phyloP scores from a whole-genome alignment of 2,797 vertebrate species.

The Scolopax bukidnonensis region DNA sequence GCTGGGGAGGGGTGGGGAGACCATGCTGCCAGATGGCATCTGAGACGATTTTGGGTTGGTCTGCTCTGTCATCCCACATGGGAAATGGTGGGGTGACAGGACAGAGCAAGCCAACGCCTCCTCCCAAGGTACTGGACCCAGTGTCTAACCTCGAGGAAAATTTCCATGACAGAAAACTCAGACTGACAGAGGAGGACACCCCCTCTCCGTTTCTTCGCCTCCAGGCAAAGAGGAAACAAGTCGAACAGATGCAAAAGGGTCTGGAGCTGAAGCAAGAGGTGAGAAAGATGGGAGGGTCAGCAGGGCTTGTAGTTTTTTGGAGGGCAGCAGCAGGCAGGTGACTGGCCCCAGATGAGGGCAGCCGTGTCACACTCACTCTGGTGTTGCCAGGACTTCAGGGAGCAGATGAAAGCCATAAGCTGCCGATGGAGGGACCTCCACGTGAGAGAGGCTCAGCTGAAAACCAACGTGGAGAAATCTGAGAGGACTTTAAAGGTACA shows the following conservation, averaged over 20 bases:
- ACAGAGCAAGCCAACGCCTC: neutral
- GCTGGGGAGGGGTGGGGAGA: neutral
- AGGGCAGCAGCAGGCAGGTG: neutral
- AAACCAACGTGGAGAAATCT: slow-evolving; percentile 55
- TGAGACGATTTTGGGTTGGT: neutral
- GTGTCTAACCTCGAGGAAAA: rapidly evolving
- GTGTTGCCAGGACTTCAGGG: slow-evolving; percentile 47
- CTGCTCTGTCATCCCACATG: neutral
- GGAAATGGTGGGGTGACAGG: neutral
- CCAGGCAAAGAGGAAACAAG: slow-evolving; percentile 10
- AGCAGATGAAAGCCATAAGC: slow-evolving; percentile 41
- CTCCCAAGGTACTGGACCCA: neutral
- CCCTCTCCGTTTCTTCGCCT: neutral
- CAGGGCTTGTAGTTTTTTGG: neutral
- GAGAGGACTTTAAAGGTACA: slow-evolving; percentile 63
- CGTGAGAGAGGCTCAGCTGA: slow-evolving; percentile 50
- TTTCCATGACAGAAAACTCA: neutral
- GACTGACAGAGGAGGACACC: neutral
- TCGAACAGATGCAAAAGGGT: neutral
- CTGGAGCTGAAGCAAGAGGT: slow-evolving; percentile 3
- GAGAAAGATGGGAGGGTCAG: neutral
- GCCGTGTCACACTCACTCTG: rapidly evolving
- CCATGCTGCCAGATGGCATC: neutral
- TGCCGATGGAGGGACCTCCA: slow-evolving; percentile 63
- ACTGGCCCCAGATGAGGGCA: neutral